Conservation (phyloP, 2,113 vertebrate genomes). For the Colius striatus region DNA sequence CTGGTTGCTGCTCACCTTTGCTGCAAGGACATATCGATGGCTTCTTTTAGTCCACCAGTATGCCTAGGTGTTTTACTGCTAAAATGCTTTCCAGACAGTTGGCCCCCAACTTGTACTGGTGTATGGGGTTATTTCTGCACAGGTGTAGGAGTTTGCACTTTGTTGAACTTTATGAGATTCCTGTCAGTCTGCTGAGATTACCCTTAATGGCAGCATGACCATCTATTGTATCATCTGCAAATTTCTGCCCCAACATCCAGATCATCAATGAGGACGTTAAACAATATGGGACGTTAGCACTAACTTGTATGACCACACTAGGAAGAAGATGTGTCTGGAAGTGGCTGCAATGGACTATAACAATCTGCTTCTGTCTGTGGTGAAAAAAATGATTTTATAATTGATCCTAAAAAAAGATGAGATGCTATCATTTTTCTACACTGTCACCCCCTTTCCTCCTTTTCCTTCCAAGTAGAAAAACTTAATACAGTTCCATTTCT, state of each 20-base stretch:
- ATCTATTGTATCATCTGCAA: not conserved
- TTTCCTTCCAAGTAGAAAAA: not conserved
- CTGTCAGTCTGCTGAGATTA: not conserved
- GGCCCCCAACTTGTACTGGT: not conserved
- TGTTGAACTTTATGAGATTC: not conserved
- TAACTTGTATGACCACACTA: not conserved
- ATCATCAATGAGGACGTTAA: not conserved
- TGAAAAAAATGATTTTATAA: not conserved
- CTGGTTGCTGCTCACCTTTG: not conserved
- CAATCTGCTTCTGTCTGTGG: not conserved
- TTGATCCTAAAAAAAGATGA: not conserved
- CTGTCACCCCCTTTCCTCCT: not conserved
- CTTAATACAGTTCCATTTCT: not conserved
- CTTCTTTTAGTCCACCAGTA: not conserved
- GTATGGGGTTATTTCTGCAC: not conserved
- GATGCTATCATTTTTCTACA: not conserved
- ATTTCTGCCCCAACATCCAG: not conserved
- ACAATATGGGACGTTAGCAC: not conserved
- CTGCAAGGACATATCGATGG: not conserved
- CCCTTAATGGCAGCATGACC: not conserved
- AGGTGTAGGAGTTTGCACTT: not conserved
- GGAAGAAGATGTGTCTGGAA: not conserved
- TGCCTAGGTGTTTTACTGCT: not conserved
- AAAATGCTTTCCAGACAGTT: not conserved
- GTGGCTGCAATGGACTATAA: not conserved